Base-by-base conservation (phyloP, 2,113 vertebrate species). In the Puma concolor region DNA sequence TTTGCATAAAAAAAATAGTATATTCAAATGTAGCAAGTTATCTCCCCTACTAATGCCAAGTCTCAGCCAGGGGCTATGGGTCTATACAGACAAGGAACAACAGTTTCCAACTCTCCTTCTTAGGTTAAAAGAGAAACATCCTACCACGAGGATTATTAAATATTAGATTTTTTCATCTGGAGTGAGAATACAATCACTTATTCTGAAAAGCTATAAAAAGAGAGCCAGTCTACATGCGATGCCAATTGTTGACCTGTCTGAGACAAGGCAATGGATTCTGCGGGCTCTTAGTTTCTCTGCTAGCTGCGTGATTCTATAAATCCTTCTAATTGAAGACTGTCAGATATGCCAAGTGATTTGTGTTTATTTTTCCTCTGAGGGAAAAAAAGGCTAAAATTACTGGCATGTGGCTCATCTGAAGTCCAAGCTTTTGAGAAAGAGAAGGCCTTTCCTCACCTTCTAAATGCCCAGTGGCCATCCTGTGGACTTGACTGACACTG, bases 241-340 rank as follows among this genome's bases (percentile, higher is more conserved):
- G 38, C 31, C 82, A 83, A 41, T 1, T 74, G 21, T 3, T 93
- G 31, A 57, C 29, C 21, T n/a, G 4, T 27, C 5, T 5, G 33
- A 69, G 38, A 17, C 60, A 77, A 9, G 25, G 33, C 23, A 71
- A 81, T 63, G 31, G 14, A 84, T 10, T 85, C 6, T 1, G 4
- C 7, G 5, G 38, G 21, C 19, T 81, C 57, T 64, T 16, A 31
- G 33, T 2, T 71, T 71, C 41, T 48, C 38, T 63, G 60, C 31
- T 41, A 31, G 41, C 36, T 17, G n/a, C 50, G 1, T n/a, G 33
- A 71, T 11, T 84, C 57, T 63, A 54, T 79, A 88, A 89, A 93
- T 86, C 31, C 13, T 89, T 88, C 94, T 38, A 52, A 92, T 77
- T 90, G 92, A 95, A 95, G 44, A 36, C n/a, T 63, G 36, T 94